Percentiles rank a stretch among this genome's conserved stretches.
Conservation (phyloP, 2,888 invertebrate genomes). For the Allacma fusca region DNA sequence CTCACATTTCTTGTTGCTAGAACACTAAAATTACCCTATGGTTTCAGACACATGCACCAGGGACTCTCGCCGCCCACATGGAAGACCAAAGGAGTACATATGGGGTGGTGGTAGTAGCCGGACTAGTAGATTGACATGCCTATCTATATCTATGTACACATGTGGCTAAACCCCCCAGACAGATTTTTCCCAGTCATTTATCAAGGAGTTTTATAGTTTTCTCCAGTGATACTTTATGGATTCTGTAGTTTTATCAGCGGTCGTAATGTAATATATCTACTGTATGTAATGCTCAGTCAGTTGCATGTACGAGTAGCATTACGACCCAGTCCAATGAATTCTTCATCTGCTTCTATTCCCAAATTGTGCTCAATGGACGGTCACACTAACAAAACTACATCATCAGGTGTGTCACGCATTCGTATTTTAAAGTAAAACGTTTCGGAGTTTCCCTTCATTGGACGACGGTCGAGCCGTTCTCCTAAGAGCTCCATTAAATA, state of each 20-base stretch:
- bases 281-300: neutral
- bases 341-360: neutral
- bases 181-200: conserved; percentile 8
- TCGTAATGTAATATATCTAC: neutral
- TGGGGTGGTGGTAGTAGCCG: no score
- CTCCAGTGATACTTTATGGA: neutral
- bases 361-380: neutral
- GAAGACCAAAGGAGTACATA: no score
- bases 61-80: neutral
- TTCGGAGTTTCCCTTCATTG: neutral
- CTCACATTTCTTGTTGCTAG: neutral
- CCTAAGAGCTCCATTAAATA: neutral
- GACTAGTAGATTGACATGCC: no score
- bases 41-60: conserved; percentile 12
- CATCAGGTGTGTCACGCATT: neutral
- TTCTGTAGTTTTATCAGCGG: neutral
- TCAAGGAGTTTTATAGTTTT: conserved; percentile 16
- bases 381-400: neutral
- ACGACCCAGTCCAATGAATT: neutral
- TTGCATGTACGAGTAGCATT: neutral
- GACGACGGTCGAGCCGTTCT: neutral
- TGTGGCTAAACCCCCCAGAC: conserved; percentile 3
- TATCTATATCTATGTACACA: neutral
- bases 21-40: conserved; percentile 16
- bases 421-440: neutral